Base-by-base conservation (phyloP, 1,140 invertebrate genomes). In the Carposina sasakii region DNA sequence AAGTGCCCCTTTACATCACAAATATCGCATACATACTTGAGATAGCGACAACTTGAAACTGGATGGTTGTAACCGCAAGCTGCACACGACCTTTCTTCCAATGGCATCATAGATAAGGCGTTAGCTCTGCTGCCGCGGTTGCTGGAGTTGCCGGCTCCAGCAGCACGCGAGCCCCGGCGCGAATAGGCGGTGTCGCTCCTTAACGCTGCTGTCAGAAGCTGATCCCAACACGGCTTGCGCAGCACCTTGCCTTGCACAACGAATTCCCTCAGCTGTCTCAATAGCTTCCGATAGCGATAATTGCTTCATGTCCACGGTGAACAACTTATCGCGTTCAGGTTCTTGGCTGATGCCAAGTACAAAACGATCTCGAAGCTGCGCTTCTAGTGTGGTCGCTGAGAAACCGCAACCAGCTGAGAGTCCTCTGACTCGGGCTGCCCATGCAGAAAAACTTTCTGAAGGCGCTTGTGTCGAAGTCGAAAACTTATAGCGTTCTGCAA, bases 191-290 rank as follows among this genome's bases (percentile, higher is more conserved):
- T n/a, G n/a, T n/a, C n/a, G n/a, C n/a, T n/a, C n/a, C n/a, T n/a
- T n/a, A n/a, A n/a, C n/a, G n/a, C n/a, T n/a, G n/a, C n/a, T n/a
- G n/a, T n/a, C n/a, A n/a, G n/a, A n/a, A n/a, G n/a, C n/a, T n/a
- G n/a, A n/a, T n/a, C n/a, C n/a, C n/a, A 39, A 31, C 44, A 45
- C 42, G 40, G 20, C 39, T 33, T 39, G 42, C 37, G 49, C 39
- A 23, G 17, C 24, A 49, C 22, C 24, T 44, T n/a, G n/a, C n/a
- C n/a, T n/a, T n/a, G n/a, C n/a, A n/a, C n/a, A n/a, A n/a, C n/a
- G 24, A 28, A 33, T 39, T 6, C 5, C 36, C 19, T 39, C 15
- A 6, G 36, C 36, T 6, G 20, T 20, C 3, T 39, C 16, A 6
- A 39, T 19, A 15, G 36, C 36, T n/a, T 39, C 20, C 5, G 8